Evolutionary conservation across 92 coral and sea anemone species (phyloP).

Genomic region (Phenganax marumi): DNA sequence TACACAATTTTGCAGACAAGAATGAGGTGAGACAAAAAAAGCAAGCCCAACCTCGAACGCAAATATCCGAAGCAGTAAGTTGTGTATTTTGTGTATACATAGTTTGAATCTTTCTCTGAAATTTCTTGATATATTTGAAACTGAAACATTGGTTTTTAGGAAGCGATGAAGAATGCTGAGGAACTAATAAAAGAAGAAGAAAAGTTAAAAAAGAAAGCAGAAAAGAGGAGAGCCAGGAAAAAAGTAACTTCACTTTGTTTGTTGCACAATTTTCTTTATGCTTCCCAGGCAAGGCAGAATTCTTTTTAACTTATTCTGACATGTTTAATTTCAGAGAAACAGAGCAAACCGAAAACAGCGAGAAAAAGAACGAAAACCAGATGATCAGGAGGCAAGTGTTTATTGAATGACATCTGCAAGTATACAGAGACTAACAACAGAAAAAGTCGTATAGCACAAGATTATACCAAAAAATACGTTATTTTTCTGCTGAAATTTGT

Average conservation of each 20-base stretch:
- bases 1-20: slow-evolving; percentile 9
- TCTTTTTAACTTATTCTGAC: not conserved
- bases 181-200: slow-evolving; percentile 97
- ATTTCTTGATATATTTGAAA: not conserved
- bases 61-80: slow-evolving; percentile 44
- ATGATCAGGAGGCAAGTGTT: not conserved
- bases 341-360: slow-evolving; percentile 30
- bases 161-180: slow-evolving; percentile 96
- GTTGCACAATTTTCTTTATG: not conserved
- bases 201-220: slow-evolving; percentile 86
- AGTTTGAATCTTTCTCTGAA: not conserved
- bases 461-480: no score
- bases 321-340: slow-evolving; percentile 16
- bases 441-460: no score
- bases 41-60: not conserved
- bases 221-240: slow-evolving; percentile 91
- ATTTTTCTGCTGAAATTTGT: not conserved
- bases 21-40: slow-evolving; percentile 7
- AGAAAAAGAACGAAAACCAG: slow-evolving; percentile 24
- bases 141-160: slow-evolving; percentile 54
- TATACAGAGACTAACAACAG: no score
- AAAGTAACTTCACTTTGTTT: slow-evolving; percentile 54
- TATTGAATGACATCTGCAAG: not conserved
- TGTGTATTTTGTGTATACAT: not conserved
- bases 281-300: not conserved